Evolutionary conservation across 2,113 vertebrate genomes (phyloP), one percentile per base, ranked within the genome.

Genomic region (Gallinago undulata): DNA sequence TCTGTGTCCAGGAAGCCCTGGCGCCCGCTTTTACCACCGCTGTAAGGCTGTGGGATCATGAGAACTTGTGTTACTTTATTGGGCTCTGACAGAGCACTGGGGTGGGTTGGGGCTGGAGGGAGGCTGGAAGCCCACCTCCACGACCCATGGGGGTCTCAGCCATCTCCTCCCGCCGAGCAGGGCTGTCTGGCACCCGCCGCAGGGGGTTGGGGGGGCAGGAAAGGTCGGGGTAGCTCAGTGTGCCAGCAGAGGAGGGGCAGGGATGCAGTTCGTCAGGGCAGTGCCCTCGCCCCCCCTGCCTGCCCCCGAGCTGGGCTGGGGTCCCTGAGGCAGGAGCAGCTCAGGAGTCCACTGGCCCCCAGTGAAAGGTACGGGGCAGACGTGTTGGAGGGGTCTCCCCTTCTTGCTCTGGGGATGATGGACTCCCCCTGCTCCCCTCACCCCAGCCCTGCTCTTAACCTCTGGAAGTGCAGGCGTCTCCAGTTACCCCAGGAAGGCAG

Each of bases 61-160:
- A 96, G 93, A 96, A 93, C 68, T 39, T 45, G 76, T 74, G 63
- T 5, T 11, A 41, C 56, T 96, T 94, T 95, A 96, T 14, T 94
- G 85, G 86, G 83, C 83, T 84, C 86, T 96, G 96, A 93, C 88
- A 95, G 72, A 89, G 39, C 57, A 47, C 69, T 95, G 3, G 45
- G 5, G 30, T 7, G 5, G 19, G 50, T 4, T 6, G 3, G 47
- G 48, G 66, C 45, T 69, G 69, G 43, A 63, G 30, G 41, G 64
- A 74, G 64, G 60, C 74, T 64, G 90, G 14, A 22, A 87, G 31
- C 33, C 33, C 41, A 93, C 60, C 81, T 64, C 89, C 27, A 17
- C 0, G 5, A 12, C 30, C 69, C 2, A 0, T 1, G 18, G 18
- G 28, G 45, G 19, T 47, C 86, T 56, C 23, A 6, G 31, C n/a